A percentile compares a stretch with the other conserved stretches of the same genome.
These are phyloP conservation scores for Theristus sp. DNA, from an alignment of 2,888 invertebrate genomes.

Conservation along the genomic window DNA sequence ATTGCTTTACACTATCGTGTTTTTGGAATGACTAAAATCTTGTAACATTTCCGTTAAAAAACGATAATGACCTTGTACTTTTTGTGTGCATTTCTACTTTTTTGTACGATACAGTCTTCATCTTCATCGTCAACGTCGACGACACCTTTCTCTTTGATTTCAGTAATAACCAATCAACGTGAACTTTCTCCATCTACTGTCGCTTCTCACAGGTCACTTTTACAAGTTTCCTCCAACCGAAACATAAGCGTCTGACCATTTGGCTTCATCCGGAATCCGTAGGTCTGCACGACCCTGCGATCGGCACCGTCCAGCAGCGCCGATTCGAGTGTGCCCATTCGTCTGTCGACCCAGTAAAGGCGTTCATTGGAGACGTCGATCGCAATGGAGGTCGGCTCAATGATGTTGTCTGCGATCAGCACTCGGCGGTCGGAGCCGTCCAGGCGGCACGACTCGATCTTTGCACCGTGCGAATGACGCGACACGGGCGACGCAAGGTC, in stretches of 20 bases:
- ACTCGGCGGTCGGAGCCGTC: constrained; percentile 55
- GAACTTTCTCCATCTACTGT: too few species aligned
- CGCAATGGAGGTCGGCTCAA: constrained; percentile 59
- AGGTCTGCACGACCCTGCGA: constrained; percentile 42
- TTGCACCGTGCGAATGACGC: constrained; percentile 52
- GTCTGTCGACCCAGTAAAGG: constrained; percentile 57
- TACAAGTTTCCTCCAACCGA: too few species aligned
- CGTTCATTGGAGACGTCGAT: constrained; percentile 53
- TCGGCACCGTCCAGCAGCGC: constrained; percentile 49
- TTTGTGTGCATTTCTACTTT: too few species aligned
- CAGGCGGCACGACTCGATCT: constrained; percentile 59
- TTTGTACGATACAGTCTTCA: too few species aligned
- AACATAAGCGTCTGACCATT: too few species aligned
- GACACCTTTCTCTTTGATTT: background rate
- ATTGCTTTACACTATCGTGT: too few species aligned
- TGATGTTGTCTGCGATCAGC: constrained; percentile 50
- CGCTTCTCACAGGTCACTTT: too few species aligned
- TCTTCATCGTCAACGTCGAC: background rate
- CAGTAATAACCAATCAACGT: background rate
- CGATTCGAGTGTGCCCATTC: constrained; percentile 45
- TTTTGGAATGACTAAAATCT: too few species aligned
- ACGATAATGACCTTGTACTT: too few species aligned
- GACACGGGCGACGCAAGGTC: constrained; percentile 32
- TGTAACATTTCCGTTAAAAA: too few species aligned
- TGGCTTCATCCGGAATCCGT: constrained; percentile 35